phyloP scores from a whole-genome alignment of 2,888 invertebrate genomes.

The Cordilura impudica region DNA sequence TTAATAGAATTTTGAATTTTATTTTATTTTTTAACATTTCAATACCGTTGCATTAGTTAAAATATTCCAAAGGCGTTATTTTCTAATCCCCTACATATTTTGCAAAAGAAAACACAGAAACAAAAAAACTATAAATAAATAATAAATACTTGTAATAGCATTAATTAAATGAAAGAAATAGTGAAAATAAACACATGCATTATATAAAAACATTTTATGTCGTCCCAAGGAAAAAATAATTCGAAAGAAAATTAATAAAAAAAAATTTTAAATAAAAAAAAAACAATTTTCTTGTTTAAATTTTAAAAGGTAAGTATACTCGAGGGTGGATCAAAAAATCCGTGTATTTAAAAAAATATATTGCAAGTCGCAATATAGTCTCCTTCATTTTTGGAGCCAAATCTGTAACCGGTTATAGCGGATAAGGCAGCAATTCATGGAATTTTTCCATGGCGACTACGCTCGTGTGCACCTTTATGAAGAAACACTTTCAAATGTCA shows the following conservation, averaged over 20 bases:
- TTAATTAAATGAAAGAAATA: conserved; percentile 34
- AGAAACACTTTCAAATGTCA: too few species aligned
- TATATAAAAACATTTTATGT: conserved; percentile 55
- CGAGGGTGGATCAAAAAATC: conserved; percentile 47
- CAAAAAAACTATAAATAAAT: conserved; percentile 18
- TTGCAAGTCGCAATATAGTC: too few species aligned
- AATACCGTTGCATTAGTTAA: conserved; percentile 10
- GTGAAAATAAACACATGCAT: conserved; percentile 44
- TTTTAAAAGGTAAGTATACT: too few species aligned
- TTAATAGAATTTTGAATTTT: not conserved
- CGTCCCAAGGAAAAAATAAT: conserved; percentile 51
- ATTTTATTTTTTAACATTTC: not conserved
- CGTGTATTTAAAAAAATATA: too few species aligned
- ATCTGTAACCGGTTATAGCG: too few species aligned
- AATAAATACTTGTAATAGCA: conserved; percentile 50
- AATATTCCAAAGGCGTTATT: not conserved
- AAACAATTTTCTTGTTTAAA: too few species aligned
- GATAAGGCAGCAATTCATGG: too few species aligned
- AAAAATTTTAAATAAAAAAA: conserved; percentile 56
- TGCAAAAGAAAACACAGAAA: conserved; percentile 1
- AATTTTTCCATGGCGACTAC: too few species aligned
- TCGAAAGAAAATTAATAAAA: conserved; percentile 21
- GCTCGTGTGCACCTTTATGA: too few species aligned
- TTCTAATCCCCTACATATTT: not conserved
- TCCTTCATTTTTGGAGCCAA: too few species aligned